Evolutionary conservation across 2,797 vertebrate genomes (phyloP).

Genomic region (Dromococcyx pavoninus): DNA sequence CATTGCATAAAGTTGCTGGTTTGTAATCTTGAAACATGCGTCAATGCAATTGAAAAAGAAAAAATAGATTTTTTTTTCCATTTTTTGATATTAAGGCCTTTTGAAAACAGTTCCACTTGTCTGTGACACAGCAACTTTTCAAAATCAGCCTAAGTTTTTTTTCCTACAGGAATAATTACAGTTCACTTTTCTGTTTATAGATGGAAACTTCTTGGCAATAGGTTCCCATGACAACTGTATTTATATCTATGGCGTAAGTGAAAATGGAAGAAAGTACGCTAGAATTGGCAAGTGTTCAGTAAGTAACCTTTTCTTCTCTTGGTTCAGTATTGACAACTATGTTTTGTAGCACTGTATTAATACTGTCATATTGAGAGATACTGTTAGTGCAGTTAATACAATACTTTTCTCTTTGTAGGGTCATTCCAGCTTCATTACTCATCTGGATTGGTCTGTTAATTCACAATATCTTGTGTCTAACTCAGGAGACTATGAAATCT

Average conservation of each 20-base stretch:
- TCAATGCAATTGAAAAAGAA: background rate
- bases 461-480: constrained; percentile 97
- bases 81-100: background rate
- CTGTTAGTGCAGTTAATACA: background rate
- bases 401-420: constrained; percentile 78
- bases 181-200: constrained; percentile 71
- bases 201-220: constrained; percentile 95
- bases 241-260: constrained; percentile 94
- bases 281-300: constrained; percentile 97
- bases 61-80: background rate
- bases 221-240: constrained; percentile 99
- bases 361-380: background rate
- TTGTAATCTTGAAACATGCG: background rate
- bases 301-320: constrained; percentile 57
- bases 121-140: background rate
- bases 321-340: background rate
- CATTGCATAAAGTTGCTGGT: background rate
- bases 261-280: constrained; percentile 92
- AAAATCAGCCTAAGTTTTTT: background rate
- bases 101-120: background rate
- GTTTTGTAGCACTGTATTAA: background rate
- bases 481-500: constrained; percentile 98
- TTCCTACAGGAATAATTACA: background rate
- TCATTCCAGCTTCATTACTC: constrained; percentile 98
- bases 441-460: constrained; percentile 96